Percentiles rank a stretch among this genome's conserved stretches.
phyloP scores from a whole-genome alignment of 2,888 invertebrate genomes.

The Dorcus parallelipipedus region DNA sequence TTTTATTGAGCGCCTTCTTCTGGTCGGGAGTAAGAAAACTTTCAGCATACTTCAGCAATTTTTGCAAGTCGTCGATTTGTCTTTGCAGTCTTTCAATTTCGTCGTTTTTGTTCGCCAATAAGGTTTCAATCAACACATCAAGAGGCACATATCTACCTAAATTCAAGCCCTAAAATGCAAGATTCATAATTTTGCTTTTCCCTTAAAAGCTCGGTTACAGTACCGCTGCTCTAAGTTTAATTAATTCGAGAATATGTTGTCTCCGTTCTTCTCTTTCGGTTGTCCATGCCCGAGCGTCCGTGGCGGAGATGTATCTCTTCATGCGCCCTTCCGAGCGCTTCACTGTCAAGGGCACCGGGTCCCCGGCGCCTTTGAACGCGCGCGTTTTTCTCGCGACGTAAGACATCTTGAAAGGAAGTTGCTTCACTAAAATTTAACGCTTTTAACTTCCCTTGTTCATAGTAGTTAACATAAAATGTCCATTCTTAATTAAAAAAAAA shows the following conservation, averaged over 20 bases:
- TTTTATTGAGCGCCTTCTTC: slow-evolving; percentile 27
- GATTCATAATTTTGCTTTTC: background rate
- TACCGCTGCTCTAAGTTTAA: slow-evolving; percentile 50
- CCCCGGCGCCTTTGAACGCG: slow-evolving; percentile 41
- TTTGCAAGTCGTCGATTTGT: slow-evolving; percentile 48
- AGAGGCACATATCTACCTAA: slow-evolving; percentile 43
- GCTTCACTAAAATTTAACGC: slow-evolving; percentile 17
- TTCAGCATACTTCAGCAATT: slow-evolving; percentile 32
- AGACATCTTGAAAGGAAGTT: slow-evolving; percentile 27
- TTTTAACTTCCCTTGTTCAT: slow-evolving; percentile 13
- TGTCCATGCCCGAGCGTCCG: slow-evolving; percentile 59
- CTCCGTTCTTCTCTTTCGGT: slow-evolving; percentile 55
- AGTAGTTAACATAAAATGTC: background rate
- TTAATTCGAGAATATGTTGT: slow-evolving; percentile 57
- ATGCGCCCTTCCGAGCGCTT: slow-evolving; percentile 54
- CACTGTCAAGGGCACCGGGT: slow-evolving; percentile 49
- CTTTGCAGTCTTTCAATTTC: slow-evolving; percentile 52
- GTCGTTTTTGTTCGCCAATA: slow-evolving; percentile 50
- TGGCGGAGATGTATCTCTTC: slow-evolving; percentile 56
- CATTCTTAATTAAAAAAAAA: slow-evolving; percentile 4
- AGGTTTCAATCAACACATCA: slow-evolving; percentile 41
- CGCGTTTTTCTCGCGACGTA: slow-evolving; percentile 38
- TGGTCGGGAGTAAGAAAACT: slow-evolving; percentile 39
- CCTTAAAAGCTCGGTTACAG: background rate
- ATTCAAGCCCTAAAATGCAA: slow-evolving; percentile 30